Conservation (phyloP, 2,797 vertebrate genomes). For the Ataeniobius toweri region DNA sequence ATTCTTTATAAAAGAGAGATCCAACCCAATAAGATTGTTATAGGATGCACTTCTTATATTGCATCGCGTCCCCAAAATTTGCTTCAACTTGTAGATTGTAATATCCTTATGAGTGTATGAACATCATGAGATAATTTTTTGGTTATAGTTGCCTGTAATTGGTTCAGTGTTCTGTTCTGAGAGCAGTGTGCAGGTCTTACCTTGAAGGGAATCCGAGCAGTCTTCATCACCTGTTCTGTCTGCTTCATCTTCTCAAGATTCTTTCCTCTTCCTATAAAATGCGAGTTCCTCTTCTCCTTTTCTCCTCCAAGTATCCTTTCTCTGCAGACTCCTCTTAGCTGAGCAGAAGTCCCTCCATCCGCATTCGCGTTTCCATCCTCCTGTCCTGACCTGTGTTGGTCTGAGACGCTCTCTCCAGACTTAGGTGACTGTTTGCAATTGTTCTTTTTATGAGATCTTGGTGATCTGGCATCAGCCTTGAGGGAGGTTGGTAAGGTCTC, state of each 20-base stretch:
- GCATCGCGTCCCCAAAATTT: background rate
- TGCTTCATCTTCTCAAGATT: conserved; percentile 35
- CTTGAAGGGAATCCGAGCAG: conserved; percentile 55
- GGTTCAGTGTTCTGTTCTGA: background rate
- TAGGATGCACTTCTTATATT: background rate
- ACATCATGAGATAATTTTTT: background rate
- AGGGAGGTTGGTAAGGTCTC: background rate
- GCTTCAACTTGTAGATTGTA: background rate
- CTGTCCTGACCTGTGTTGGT: background rate
- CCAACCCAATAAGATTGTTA: background rate
- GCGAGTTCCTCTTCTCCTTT: background rate
- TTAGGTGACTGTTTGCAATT: background rate
- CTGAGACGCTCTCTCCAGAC: background rate
- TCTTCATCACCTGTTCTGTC: conserved; percentile 19
- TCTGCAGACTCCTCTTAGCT: background rate
- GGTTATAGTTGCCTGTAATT: background rate
- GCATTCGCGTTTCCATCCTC: background rate
- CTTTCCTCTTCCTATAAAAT: conserved; percentile 26
- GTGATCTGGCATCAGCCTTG: background rate
- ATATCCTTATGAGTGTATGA: background rate
- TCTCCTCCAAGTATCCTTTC: background rate
- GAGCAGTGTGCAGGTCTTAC: conserved; percentile 33
- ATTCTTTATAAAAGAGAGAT: background rate
- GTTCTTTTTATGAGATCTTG: conserved; percentile 3
- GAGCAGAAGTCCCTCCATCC: background rate